Evolutionary conservation across 2,113 vertebrate genomes (phyloP).

Genomic region (Progne subis): DNA sequence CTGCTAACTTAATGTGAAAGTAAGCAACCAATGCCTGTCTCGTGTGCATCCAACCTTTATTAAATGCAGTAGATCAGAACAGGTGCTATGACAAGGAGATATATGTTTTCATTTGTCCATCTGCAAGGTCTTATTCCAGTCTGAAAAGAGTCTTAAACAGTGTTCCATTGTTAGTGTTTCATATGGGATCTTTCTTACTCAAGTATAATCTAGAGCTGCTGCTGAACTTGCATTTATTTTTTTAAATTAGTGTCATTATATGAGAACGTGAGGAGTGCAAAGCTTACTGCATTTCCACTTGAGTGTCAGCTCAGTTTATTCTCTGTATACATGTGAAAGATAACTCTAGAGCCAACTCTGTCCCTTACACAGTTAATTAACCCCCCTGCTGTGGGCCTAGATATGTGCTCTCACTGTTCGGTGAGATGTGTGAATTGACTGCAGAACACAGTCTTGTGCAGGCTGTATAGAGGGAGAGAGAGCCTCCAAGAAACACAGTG

Average conservation of each 20-base stretch:
- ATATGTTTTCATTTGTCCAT: constrained; percentile 17
- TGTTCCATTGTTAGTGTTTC: neutral
- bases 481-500: constrained; percentile 40
- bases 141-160: neutral
- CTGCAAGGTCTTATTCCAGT: neutral
- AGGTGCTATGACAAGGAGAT: neutral
- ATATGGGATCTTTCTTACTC: neutral
- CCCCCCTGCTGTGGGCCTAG: constrained; percentile 49
- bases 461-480: neutral
- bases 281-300: neutral
- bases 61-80: neutral
- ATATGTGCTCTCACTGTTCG: constrained; percentile 47
- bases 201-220: neutral
- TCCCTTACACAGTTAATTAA: constrained; percentile 63
- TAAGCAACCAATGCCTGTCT: neutral
- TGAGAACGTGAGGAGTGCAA: neutral
- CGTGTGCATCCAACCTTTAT: neutral
- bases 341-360: neutral
- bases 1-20: neutral
- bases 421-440: constrained; percentile 56
- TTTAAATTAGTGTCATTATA: neutral
- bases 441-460: constrained; percentile 16
- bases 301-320: neutral
- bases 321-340: neutral
- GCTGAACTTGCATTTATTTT: neutral